Percentiles rank a stretch among this genome's conserved stretches.
Conservation (phyloP, 2,888 invertebrate species). For the Diplolepis rosae region DNA sequence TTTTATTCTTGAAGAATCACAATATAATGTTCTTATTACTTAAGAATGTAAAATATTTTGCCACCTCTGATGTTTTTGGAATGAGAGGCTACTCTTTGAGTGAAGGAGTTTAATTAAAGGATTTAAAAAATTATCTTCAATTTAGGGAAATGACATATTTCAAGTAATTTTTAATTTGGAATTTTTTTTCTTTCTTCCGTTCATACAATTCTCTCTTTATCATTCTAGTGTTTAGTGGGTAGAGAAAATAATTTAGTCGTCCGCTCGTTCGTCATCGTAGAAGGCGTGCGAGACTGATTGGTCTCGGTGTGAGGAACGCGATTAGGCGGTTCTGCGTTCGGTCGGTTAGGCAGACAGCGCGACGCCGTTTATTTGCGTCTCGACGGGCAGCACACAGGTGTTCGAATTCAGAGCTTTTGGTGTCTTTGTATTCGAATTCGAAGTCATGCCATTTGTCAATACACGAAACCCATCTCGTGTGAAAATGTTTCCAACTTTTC, state of each 20-base stretch:
- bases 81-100: too few species aligned
- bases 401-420: constrained; percentile 32
- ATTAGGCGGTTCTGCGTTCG: too few species aligned
- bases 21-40: too few species aligned
- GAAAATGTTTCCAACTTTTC: not conserved
- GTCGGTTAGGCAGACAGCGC: constrained; percentile 66
- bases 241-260: constrained; percentile 40
- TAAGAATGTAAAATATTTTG: too few species aligned
- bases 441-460: not conserved
- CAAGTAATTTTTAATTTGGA: too few species aligned
- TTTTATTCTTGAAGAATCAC: too few species aligned
- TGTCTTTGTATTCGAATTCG: not conserved
- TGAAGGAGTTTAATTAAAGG: too few species aligned
- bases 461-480: not conserved
- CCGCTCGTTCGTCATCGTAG: constrained; percentile 32
- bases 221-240: constrained; percentile 10
- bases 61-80: too few species aligned
- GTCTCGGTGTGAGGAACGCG: constrained; percentile 55
- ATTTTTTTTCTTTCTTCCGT: not conserved
- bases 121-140: too few species aligned
- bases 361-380: constrained; percentile 70
- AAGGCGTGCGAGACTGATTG: constrained; percentile 51
- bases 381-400: constrained; percentile 40
- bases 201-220: not conserved
- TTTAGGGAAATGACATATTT: too few species aligned